These are phyloP conservation scores for Rhadinocentrus ornatus DNA, from an alignment of 2,797 vertebrate species.

Conservation along the genomic window DNA sequence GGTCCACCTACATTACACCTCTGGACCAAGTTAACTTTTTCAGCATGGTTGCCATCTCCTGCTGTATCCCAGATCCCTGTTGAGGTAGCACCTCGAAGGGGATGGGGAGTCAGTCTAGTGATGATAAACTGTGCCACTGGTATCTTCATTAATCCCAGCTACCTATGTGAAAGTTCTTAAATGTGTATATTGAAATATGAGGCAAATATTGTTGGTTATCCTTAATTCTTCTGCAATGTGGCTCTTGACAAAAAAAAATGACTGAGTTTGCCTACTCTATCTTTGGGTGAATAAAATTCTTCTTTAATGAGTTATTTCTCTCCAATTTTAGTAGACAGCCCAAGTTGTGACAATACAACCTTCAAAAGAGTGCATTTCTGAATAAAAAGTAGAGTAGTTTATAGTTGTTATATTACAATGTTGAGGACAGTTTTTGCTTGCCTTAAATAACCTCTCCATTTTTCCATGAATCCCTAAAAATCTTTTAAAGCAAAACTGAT, in stretches of 20 bases:
- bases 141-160: background rate
- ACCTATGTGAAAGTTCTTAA: background rate
- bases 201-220: background rate
- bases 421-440: no score
- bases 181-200: background rate
- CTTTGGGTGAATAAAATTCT: background rate
- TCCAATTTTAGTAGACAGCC: background rate
- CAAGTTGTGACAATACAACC: background rate
- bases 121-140: background rate
- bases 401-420: no score
- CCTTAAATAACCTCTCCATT: background rate
- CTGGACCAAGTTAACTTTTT: background rate
- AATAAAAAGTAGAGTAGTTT: background rate
- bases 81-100: background rate
- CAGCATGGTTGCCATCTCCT: background rate
- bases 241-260: background rate
- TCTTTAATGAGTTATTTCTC: background rate
- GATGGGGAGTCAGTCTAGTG: background rate
- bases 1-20: background rate
- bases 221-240: background rate
- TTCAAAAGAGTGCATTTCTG: background rate
- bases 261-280: background rate
- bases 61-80: background rate
- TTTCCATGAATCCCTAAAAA: background rate
- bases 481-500: background rate